These are phyloP conservation scores for Patella depressa DNA, from an alignment of 2,888 invertebrate genomes.

Conservation along the genomic window DNA sequence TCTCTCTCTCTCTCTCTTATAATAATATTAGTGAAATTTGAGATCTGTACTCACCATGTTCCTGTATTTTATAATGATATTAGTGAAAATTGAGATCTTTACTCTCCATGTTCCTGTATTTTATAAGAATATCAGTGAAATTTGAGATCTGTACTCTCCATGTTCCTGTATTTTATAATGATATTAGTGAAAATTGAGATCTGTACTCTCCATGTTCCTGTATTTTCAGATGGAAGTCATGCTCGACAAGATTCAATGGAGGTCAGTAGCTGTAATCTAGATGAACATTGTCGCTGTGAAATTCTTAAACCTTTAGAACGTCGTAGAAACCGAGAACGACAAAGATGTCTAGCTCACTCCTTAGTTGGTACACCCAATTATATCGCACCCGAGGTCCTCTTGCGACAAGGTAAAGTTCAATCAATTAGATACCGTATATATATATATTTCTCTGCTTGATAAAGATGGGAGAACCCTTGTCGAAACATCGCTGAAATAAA, in stretches of 20 bases:
- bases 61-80: no score
- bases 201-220: not conserved
- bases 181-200: no score
- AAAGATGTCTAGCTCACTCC: constrained; percentile 95
- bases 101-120: not conserved
- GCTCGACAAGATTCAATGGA: constrained; percentile 97
- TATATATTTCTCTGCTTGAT: no score
- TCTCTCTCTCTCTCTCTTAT: no score
- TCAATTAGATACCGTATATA: not conserved
- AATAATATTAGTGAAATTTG: not conserved
- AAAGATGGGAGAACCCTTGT: no score
- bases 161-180: no score
- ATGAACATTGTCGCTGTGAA: constrained; percentile 75
- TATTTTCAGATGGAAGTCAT: constrained; percentile 80
- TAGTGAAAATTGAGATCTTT: no score
- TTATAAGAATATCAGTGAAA: no score
- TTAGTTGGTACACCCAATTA: constrained; percentile 99
- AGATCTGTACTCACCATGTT: not conserved
- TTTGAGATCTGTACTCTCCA: no score
- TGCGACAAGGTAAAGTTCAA: constrained; percentile 74
- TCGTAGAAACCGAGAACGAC: constrained; percentile 87
- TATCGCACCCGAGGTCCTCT: constrained; percentile 94
- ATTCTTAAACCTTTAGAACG: constrained; percentile 82
- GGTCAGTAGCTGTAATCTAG: constrained; percentile 69
- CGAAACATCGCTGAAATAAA: no score